phyloP scores from a whole-genome alignment of 2,888 invertebrate genomes.

The Smittia aterrima region DNA sequence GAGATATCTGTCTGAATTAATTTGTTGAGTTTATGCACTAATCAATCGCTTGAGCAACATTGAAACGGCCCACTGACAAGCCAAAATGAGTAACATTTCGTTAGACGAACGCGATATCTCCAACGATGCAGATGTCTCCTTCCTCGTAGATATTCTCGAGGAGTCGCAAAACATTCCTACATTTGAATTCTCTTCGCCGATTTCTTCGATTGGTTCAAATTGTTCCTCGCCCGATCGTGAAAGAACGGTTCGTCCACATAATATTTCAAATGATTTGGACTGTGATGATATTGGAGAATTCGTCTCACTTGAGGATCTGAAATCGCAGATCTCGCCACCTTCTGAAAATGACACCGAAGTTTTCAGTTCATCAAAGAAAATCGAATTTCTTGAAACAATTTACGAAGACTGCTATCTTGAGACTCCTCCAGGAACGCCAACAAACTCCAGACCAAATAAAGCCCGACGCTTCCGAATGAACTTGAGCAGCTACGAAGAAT shows the following conservation, averaged over 20 bases:
- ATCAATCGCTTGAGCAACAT: not conserved
- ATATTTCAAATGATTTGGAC: no score
- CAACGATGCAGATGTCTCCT: not conserved
- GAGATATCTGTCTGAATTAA: not conserved
- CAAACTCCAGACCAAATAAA: not conserved
- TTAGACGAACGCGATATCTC: not conserved
- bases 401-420: slow-evolving; percentile 27
- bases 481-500: slow-evolving; percentile 18
- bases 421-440: slow-evolving; percentile 25
- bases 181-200: slow-evolving; percentile 34
- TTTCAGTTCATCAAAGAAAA: not conserved
- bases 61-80: not conserved
- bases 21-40: not conserved
- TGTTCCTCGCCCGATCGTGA: slow-evolving; percentile 16
- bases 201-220: slow-evolving; percentile 25
- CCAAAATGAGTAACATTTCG: not conserved
- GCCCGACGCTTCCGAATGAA: not conserved
- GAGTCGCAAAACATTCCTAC: slow-evolving; percentile 10
- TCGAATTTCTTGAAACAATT: slow-evolving; percentile 17
- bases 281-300: not conserved
- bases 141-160: not conserved
- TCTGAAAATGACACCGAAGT: not conserved
- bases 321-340: slow-evolving; percentile 31
- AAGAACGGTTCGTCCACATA: not conserved
- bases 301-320: slow-evolving; percentile 22